A percentile compares a stretch with the other conserved stretches of the same genome.
phyloP scores from a whole-genome alignment of 2,797 vertebrate species.

The Molossus alvarezi region DNA sequence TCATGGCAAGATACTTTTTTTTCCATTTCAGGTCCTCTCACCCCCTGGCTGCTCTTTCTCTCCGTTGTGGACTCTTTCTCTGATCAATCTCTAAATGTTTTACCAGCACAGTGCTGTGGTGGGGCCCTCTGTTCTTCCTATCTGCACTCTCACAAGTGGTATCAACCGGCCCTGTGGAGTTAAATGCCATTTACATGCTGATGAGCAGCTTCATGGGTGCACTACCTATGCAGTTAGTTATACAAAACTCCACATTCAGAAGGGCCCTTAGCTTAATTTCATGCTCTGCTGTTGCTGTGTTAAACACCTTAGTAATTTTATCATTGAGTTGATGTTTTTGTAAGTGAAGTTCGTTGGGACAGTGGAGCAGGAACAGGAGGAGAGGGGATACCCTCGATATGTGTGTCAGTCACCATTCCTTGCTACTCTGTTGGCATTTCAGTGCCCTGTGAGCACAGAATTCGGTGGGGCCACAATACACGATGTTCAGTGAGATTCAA shows the following conservation, averaged over 20 bases:
- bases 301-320: background rate
- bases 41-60: background rate
- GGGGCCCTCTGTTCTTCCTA: background rate
- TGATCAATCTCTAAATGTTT: background rate
- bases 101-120: background rate
- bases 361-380: background rate
- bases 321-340: background rate
- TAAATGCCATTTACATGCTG: background rate
- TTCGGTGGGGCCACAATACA: background rate
- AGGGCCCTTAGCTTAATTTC: background rate
- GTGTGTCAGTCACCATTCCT: too few species aligned
- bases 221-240: background rate
- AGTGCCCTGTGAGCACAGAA: background rate
- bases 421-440: background rate
- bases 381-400: background rate
- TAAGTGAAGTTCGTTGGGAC: background rate
- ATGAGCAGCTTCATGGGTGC: background rate
- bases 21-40: background rate
- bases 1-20: background rate
- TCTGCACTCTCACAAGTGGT: too few species aligned
- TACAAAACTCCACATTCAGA: background rate
- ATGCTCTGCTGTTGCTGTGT: background rate
- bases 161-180: too few species aligned
- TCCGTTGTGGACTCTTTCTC: background rate
- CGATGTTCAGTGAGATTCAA: background rate